phyloP scores from a whole-genome alignment of 2,888 invertebrate species.

The Sarcophaga rosellei region DNA sequence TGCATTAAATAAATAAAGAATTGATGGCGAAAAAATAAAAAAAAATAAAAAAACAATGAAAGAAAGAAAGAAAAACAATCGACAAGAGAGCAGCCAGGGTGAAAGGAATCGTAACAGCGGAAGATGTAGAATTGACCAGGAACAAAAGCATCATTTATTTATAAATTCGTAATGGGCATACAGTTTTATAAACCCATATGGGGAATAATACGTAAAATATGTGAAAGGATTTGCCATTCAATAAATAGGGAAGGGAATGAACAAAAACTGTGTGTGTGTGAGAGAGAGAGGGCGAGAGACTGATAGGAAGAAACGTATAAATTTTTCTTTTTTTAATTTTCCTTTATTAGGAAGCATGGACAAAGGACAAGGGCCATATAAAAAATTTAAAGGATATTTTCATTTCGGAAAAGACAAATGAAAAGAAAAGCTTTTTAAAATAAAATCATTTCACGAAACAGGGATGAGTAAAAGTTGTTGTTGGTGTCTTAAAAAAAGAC shows the following conservation, averaged over 20 bases:
- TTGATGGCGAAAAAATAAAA: constrained; percentile 35
- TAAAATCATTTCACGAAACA: background rate
- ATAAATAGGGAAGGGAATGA: constrained; percentile 2
- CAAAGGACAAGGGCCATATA: constrained; percentile 10
- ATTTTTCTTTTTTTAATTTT: constrained; percentile 28
- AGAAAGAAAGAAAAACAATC: constrained; percentile 14
- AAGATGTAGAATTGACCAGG: constrained; percentile 52
- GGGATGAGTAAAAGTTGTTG: constrained; percentile 39
- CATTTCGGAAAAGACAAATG: background rate
- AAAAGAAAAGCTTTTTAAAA: constrained; percentile 28
- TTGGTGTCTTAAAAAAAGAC: constrained; percentile 16
- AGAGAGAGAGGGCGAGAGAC: too few species aligned
- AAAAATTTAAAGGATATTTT: constrained; percentile 37
- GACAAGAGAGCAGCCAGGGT: background rate
- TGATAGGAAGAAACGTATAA: background rate
- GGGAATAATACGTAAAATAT: background rate
- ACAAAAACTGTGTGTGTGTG: too few species aligned
- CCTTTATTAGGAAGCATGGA: constrained; percentile 23
- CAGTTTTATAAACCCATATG: background rate
- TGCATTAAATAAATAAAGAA: constrained; percentile 66
- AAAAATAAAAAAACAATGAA: constrained; percentile 17
- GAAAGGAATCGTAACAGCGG: background rate
- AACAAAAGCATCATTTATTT: constrained; percentile 51
- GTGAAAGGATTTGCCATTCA: constrained; percentile 39
- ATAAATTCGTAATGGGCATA: constrained; percentile 1